Base-by-base conservation (phyloP, 2,797 vertebrate species). In the Tachyglossus aculeatus region DNA sequence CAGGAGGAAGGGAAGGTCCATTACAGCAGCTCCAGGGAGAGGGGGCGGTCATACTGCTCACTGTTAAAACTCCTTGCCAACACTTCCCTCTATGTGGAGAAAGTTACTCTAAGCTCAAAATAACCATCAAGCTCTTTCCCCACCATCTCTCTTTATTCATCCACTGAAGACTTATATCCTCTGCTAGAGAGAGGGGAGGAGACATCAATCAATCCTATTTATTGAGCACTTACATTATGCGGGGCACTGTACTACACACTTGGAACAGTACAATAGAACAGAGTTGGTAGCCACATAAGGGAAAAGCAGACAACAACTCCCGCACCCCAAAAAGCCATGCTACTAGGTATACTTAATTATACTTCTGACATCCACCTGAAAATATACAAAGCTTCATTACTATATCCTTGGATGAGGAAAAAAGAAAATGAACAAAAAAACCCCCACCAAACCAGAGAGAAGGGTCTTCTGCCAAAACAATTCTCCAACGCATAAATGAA, bases 331-430 rank as follows among this genome's bases (percentile, higher is more conserved):
- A 31, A 24, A 10, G 11, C 0, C 25, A 56, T 55, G 1, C 56
- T 40, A 33, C 18, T 48, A 53, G 65, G 56, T 29, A 65, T 40
- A 56, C 22, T 10, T 74, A 83, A 82, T 78, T 76, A 85, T 3
- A 1, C n/a, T 78, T 86, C 83, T 61, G 77, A 76, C 77, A 86
- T 36, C 61, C 81, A 80, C 78, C 76, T 72, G 62, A 79, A 86
- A 87, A 83, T 74, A 86, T 39, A 83, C 2, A 22, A 67, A 54
- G 27, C 36, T 64, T 76, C 67, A 33, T 59, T n/a, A n/a, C n/a
- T n/a, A n/a, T n/a, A n/a, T n/a, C n/a, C n/a, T n/a, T n/a, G n/a
- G n/a, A 29, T 45, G 44, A 45, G 27, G 37, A 76, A 44, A 76
- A 33, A 39, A 79, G 89, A 81, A 53, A 58, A 24, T 58, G 66